Percentiles rank a stretch among this genome's conserved stretches.
phyloP scores from a whole-genome alignment of 2,888 invertebrate genomes.

The Dendrolimus pini region DNA sequence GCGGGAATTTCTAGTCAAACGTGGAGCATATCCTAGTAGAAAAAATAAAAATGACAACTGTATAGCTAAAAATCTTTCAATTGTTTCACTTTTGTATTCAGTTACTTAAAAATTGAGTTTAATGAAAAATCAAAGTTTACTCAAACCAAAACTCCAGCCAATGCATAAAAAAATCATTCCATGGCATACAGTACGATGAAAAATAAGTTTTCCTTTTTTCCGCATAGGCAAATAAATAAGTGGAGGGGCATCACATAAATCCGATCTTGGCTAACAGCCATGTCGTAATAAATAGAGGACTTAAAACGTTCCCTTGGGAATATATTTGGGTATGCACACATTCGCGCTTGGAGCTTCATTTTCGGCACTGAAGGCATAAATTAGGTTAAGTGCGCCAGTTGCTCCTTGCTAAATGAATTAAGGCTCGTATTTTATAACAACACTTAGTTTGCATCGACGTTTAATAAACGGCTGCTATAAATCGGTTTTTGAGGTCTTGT shows the following conservation, averaged over 20 bases:
- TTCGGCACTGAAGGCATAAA: slow-evolving; percentile 1
- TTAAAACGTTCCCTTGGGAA: slow-evolving; percentile 20
- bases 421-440: no score
- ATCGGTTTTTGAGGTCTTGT: no score
- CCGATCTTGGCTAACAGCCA: slow-evolving; percentile 36
- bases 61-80: no score
- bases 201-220: background rate
- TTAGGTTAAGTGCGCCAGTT: background rate
- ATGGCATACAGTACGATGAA: background rate
- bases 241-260: slow-evolving; percentile 26
- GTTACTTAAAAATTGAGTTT: no score
- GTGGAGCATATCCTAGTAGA: no score
- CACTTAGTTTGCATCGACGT: no score
- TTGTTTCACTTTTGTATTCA: no score
- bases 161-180: background rate
- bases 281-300: slow-evolving; percentile 32
- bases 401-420: background rate
- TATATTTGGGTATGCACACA: slow-evolving; percentile 7
- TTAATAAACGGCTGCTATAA: no score
- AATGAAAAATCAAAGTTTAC: no score
- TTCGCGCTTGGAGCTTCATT: slow-evolving; percentile 1
- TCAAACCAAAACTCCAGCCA: no score
- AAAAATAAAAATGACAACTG: no score
- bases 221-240: background rate
- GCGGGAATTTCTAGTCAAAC: no score